Conservation (phyloP, 2,888 invertebrate genomes). For the Panorpa germanica region DNA sequence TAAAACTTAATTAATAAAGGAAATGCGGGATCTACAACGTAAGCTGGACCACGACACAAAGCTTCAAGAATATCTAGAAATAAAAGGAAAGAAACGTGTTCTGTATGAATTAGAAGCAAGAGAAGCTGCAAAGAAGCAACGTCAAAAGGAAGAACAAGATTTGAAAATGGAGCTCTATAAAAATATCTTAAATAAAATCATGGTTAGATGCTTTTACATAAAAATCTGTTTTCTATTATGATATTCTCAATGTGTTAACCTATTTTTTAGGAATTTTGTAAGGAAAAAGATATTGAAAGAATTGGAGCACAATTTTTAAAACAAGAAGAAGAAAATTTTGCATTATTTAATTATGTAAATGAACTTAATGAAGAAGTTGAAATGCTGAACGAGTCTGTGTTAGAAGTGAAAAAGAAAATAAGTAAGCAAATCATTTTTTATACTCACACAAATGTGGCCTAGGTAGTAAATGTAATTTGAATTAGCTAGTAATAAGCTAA, state of each 20-base stretch:
- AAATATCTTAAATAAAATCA: slow-evolving; percentile 55
- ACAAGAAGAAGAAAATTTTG: slow-evolving; percentile 81
- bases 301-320: slow-evolving; percentile 58
- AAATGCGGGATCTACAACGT: slow-evolving; percentile 74
- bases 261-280: slow-evolving; percentile 29
- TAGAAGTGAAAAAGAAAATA: slow-evolving; percentile 39
- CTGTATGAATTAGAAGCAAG: slow-evolving; percentile 57
- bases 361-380: slow-evolving; percentile 74
- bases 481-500: slow-evolving; percentile 1
- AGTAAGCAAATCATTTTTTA: slow-evolving; percentile 21
- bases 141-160: slow-evolving; percentile 46
- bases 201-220: slow-evolving; percentile 33
- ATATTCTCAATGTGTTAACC: neutral
- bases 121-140: slow-evolving; percentile 47
- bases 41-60: slow-evolving; percentile 72
- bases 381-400: slow-evolving; percentile 46
- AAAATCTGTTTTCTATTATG: slow-evolving; percentile 1
- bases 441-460: slow-evolving; percentile 1
- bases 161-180: slow-evolving; percentile 53
- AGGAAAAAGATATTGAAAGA: slow-evolving; percentile 43
- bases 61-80: slow-evolving; percentile 65
- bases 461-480: neutral
- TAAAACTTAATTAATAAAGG: slow-evolving; percentile 30
- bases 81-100: slow-evolving; percentile 63
- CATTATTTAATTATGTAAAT: slow-evolving; percentile 78